Base-by-base conservation (phyloP, 37 sponge, comb jelly and placozoan genomes). In the Chondrilla cf. caribensis region DNA sequence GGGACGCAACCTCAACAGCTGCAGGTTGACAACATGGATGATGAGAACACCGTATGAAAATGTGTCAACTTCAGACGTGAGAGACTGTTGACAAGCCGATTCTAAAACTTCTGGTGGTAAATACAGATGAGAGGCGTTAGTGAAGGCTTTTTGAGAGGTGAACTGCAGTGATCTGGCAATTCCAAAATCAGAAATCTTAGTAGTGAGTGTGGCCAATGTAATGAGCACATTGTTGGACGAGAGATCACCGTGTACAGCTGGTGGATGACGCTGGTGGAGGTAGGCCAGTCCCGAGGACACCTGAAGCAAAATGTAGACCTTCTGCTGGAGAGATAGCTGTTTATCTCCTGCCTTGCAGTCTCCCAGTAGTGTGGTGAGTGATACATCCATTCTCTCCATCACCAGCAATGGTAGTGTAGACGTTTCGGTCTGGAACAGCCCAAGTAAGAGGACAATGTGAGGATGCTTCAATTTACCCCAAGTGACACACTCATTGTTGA, bases 121-220 rank as follows among this genome's bases (percentile, higher is more conserved):
- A 47, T 47, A 47, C 6, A 47, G 11, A 47, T 47, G 51, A 14
- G 51, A 47, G 51, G 51, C 6, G n/a, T n/a, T n/a, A n/a, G n/a
- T n/a, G 11, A 11, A 11, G 9, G 11, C 11, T 14, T 47, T 6
- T 14, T 14, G 11, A 47, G 6, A 6, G 11, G 70, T 15, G 8
- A 82, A 40, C 17, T 43, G 44, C 25, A 88, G 58, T 9, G 59
- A 19, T 2, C 42, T 24, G 21, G 84, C 40, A 5, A 88, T 47
- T 2, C 80, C 88, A 33, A 71, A 58, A 59, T 88, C 80, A 32
- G 84, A n/a, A 2, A 88, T 22, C 38, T 88, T 88, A 54, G 88
- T 79, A 7, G 73, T 71, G 70, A 88, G 66, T 67, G 68, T 1
- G 24, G 77, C 79, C 59, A 21, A 32, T 1, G 70, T 43, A 38